Percentiles rank a stretch among this genome's conserved stretches.
Evolutionary conservation across 2,797 vertebrate genomes (phyloP).

Genomic region (Catostomus latipinnis): DNA sequence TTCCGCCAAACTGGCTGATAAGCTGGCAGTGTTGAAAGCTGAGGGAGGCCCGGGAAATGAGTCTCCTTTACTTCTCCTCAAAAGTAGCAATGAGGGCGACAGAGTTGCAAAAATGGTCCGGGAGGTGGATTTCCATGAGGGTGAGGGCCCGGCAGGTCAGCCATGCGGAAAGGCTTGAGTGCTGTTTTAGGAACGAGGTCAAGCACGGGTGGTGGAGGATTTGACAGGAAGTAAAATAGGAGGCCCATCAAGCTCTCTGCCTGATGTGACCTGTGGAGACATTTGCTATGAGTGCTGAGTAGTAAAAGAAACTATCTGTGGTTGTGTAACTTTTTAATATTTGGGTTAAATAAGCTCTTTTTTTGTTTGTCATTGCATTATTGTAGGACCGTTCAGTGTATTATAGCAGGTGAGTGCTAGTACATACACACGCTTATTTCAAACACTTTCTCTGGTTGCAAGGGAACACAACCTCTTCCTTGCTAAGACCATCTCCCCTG

Average conservation of each 20-base stretch:
- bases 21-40: slow-evolving; percentile 51
- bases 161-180: slow-evolving; percentile 58
- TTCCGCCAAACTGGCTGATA: slow-evolving; percentile 51
- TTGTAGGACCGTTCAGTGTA: slow-evolving; percentile 11
- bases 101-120: slow-evolving; percentile 39
- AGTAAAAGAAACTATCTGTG: slow-evolving; percentile 9
- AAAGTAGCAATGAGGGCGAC: not conserved
- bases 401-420: not conserved
- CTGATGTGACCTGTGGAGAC: slow-evolving; percentile 68
- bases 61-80: slow-evolving; percentile 11
- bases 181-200: slow-evolving; percentile 66
- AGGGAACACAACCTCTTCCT: slow-evolving; percentile 51
- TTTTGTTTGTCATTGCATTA: not conserved
- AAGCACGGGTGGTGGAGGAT: slow-evolving; percentile 66
- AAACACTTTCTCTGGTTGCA: slow-evolving; percentile 39
- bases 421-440: not conserved
- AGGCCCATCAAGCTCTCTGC: slow-evolving; percentile 68
- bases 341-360: too few relatives aligned
- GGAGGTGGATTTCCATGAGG: slow-evolving; percentile 42
- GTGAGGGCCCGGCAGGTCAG: slow-evolving; percentile 43
- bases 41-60: slow-evolving; percentile 41
- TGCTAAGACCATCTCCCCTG: slow-evolving; percentile 70
- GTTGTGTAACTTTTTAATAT: slow-evolving; percentile 7
- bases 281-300: slow-evolving; percentile 54
- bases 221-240: slow-evolving; percentile 70